Base-by-base conservation (phyloP, 2,888 invertebrate genomes). In the Embidobia sp. region DNA sequence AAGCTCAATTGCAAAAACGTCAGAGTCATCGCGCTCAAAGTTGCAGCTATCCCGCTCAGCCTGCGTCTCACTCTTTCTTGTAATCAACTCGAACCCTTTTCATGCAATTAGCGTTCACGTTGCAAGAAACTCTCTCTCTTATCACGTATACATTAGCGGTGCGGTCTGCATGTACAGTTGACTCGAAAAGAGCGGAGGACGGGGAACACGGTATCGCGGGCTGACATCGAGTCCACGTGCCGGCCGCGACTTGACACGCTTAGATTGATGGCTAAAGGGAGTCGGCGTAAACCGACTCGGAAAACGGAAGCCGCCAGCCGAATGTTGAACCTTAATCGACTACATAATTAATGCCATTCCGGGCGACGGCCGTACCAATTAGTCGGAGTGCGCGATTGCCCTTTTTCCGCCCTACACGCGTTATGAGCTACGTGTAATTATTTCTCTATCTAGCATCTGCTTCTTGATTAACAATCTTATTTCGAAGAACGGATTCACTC, bases 311-410 rank as follows among this genome's bases (percentile, higher is more conserved):
- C 44, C 42, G 55, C 35, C 16, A 44, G 67, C 63, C 77, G 64
- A 74, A 77, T 63, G 73, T 55, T 63, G 51, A 69, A 64, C 73
- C 67, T 73, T 86, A 86, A 87, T 87, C 85, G 85, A 85, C 81
- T 86, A 83, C 85, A 86, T 87, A 87, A 87, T 88, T 86, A 87
- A 88, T 87, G 84, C 83, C 83, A 83, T 84, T 85, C 59, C 63
- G 19, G 42, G 40, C 33, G 44, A 53, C 51, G 57, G 57, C 64
- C 35, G 44, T 59, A 49, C 77, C 69, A 74, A 74, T 78, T 70
- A 74, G 73, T 48, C 46, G 55, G 64, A 69, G 64, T 63, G 44
- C 19, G 35, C 53, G 73, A 74, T 69, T 59, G 77, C 67, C 53
- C 69, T 77, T 69, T 77, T 77, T 66, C 73, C 66, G 59, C 48